These are phyloP conservation scores for Rallus limicola DNA, from an alignment of 2,113 vertebrate species.

Conservation along the genomic window DNA sequence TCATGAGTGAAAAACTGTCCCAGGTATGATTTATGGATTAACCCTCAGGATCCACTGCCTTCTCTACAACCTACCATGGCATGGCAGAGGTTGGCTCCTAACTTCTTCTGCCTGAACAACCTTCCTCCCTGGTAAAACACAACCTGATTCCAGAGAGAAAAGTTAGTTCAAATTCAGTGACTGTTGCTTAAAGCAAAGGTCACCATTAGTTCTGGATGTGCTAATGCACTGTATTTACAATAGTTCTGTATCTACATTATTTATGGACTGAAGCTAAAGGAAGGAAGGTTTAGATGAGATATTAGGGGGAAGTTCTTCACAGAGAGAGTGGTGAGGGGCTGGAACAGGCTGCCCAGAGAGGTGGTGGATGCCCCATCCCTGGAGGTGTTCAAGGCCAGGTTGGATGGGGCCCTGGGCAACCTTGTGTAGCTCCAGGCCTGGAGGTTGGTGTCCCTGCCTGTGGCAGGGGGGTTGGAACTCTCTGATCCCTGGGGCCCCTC, in stretches of 20 bases:
- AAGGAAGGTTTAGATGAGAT: too few species aligned
- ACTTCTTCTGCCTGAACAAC: not conserved
- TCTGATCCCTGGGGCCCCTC: too few species aligned
- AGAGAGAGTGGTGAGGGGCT: too few species aligned
- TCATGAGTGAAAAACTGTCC: not conserved
- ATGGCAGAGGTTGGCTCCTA: not conserved
- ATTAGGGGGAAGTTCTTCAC: too few species aligned
- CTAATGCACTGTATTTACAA: not conserved
- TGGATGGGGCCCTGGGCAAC: too few species aligned
- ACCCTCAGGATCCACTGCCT: not conserved
- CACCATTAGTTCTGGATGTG: constrained; percentile 19
- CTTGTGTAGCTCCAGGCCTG: too few species aligned
- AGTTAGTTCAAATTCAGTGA: constrained; percentile 7
- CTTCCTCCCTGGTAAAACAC: not conserved
- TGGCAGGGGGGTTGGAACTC: too few species aligned
- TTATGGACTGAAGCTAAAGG: too few species aligned
- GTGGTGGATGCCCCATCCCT: too few species aligned
- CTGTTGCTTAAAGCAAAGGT: constrained; percentile 25
- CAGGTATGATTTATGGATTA: not conserved
- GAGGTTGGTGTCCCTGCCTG: too few species aligned
- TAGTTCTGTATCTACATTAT: not conserved
- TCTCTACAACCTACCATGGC: not conserved
- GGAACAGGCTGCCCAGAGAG: too few species aligned
- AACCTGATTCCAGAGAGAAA: not conserved
- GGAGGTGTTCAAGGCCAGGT: too few species aligned